Base-by-base conservation (phyloP, 2,888 invertebrate genomes). In the Lepidonotus clava region DNA sequence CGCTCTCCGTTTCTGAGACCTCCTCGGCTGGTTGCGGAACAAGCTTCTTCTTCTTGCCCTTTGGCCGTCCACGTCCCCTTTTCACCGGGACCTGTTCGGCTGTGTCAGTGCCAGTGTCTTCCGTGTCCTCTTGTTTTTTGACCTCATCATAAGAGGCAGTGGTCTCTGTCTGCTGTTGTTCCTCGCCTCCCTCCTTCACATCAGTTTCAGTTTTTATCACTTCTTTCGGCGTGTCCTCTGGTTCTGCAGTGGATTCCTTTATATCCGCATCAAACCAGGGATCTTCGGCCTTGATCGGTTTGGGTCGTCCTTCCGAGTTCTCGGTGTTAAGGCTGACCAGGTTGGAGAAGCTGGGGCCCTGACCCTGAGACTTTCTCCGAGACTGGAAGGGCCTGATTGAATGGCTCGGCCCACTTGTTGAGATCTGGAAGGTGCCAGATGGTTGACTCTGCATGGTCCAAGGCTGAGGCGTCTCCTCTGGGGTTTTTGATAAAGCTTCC, bases 1-100 rank as follows among this genome's bases (percentile, higher is more conserved):
- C 80, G n/a, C 56, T 56, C 71, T 71, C 71, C 0, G 41, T 46
- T 34, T 80, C 80, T 28, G 80, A 80, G 28, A 18, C 51, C 5
- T 80, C 80, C 21, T 80, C 51, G 21, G 1, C 21, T 1, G 28
- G 5, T 1, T n/a, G 24, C 28, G 80, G 80, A 24, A 46, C 41
- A 8, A 24, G 4, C 0, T 46, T 41, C 41, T 80, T 80, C 4
- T 40, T 40, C 32, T 21, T 46, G 6, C 24, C 24, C 4, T 38
- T 34, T 4, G 80, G 80, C 32, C 80, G 41, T 1, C 80, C 80
- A 28, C 80, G 24, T 6, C 80, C 80, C 24, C 80, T 4, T 41
- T 28, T 41, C 11, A 71, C 38, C 6, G 41, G 80, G 14, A 32
- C 21, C 40, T 4, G 1, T 34, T 8, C 76, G 38, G 18, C 40